Evolutionary conservation across 2,888 invertebrate genomes (phyloP).

Genomic region (Acrobasis repandana): DNA sequence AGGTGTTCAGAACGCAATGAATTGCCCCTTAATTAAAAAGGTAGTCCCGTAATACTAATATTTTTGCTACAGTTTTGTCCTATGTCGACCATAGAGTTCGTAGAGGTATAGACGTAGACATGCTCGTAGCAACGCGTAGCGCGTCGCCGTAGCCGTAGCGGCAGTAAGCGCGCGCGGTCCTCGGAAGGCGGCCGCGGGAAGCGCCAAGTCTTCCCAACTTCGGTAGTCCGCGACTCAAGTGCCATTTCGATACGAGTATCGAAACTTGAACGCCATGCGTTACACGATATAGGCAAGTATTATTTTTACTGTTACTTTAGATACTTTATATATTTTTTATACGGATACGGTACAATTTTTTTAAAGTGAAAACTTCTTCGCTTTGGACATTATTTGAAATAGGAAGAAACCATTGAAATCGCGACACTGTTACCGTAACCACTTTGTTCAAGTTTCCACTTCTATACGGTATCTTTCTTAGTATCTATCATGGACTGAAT

Average conservation of each 20-base stretch:
- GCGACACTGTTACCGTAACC: too few relatives aligned
- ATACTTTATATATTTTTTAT: background rate
- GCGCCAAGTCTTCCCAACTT: slow-evolving; percentile 48
- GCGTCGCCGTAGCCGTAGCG: slow-evolving; percentile 52
- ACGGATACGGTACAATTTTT: too few relatives aligned
- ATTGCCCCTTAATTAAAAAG: background rate
- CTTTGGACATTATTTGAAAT: too few relatives aligned
- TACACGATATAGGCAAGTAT: slow-evolving; percentile 21
- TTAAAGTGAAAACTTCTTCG: too few relatives aligned
- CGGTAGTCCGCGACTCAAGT: slow-evolving; percentile 40
- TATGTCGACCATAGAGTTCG: background rate
- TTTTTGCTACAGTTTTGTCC: background rate
- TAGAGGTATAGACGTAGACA: background rate
- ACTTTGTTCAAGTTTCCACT: too few relatives aligned
- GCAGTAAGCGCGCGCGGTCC: slow-evolving; percentile 68
- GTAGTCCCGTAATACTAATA: background rate
- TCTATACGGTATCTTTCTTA: too few relatives aligned
- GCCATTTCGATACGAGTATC: slow-evolving; percentile 36
- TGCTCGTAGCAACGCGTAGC: slow-evolving; percentile 38
- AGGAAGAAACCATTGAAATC: too few relatives aligned
- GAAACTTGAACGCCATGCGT: slow-evolving; percentile 30
- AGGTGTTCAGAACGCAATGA: too few relatives aligned
- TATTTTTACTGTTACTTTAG: background rate
- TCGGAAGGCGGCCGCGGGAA: slow-evolving; percentile 64
- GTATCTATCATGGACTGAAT: too few relatives aligned